Evolutionary conservation across 2,113 vertebrate genomes (phyloP).

Genomic region (Willisornis vidua): DNA sequence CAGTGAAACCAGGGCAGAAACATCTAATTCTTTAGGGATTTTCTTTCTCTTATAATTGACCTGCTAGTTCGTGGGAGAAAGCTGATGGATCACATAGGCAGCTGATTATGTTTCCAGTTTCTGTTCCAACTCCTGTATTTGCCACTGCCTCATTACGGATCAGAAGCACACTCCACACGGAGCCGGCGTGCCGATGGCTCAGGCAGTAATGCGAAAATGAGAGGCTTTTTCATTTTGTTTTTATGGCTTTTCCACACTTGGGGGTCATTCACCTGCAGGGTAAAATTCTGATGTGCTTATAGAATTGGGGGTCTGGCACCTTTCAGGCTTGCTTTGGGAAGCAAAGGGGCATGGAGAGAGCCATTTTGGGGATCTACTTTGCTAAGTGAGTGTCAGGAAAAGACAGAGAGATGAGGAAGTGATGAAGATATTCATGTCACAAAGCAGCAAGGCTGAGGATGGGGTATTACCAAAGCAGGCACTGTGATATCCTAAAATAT

Average conservation of each 20-base stretch:
- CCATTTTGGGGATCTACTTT: not conserved
- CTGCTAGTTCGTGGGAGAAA: constrained; percentile 32
- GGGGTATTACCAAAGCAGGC: not conserved
- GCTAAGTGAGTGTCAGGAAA: not conserved
- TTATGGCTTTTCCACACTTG: constrained; percentile 62
- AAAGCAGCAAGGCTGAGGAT: not conserved
- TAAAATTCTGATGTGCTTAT: constrained; percentile 28
- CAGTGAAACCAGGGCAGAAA: constrained; percentile 7
- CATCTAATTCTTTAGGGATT: not conserved
- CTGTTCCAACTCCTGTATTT: constrained; percentile 54
- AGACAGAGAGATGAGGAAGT: not conserved
- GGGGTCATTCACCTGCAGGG: constrained; percentile 48
- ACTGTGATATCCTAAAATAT: not conserved
- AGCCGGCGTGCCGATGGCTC: constrained; percentile 19
- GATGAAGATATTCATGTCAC: not conserved
- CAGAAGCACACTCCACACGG: constrained; percentile 40
- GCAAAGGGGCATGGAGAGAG: not conserved
- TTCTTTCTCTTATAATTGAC: constrained; percentile 59
- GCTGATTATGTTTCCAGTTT: constrained; percentile 60
- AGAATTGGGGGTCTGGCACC: not conserved
- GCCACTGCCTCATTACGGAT: constrained; percentile 49
- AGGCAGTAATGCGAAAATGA: constrained; percentile 53
- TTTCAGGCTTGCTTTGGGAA: not conserved
- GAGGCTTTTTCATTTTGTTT: constrained; percentile 42
- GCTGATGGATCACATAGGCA: constrained; percentile 40